Evolutionary conservation across 1,140 invertebrate species (phyloP).

Genomic region (Bombus impatiens): DNA sequence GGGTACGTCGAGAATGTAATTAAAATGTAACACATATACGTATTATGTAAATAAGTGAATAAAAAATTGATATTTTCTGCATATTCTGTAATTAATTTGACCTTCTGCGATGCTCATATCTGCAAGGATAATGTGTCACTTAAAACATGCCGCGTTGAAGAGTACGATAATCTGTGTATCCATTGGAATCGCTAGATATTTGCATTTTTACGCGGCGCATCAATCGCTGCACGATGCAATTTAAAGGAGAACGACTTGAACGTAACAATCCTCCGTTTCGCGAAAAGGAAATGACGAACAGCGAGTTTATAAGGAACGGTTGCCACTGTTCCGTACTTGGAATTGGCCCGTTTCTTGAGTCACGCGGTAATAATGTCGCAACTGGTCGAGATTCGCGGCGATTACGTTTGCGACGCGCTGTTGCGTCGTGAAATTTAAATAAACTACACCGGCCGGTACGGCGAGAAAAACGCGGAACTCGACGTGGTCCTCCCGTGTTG

Average conservation of each 20-base stretch:
- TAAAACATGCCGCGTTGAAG: neutral
- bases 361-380: constrained; percentile 17
- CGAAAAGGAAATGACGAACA: neutral
- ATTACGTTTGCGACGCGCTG: constrained; percentile 23
- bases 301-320: neutral
- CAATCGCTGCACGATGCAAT: neutral
- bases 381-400: constrained; percentile 10
- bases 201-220: neutral
- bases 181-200: neutral
- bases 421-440: constrained; percentile 27
- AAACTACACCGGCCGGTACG: neutral
- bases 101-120: neutral
- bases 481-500: neutral
- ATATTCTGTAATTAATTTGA: no score
- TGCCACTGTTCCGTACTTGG: constrained; percentile 1
- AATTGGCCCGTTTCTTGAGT: constrained; percentile 22
- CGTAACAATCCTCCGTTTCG: neutral
- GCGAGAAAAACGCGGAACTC: constrained; percentile 9
- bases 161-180: neutral
- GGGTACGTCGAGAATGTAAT: neutral
- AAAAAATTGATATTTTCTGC: neutral
- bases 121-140: neutral
- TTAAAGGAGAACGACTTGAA: constrained; percentile 8
- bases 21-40: neutral
- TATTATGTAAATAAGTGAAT: neutral